Base-by-base conservation (phyloP, 2,113 vertebrate genomes). In the Pelecanus crispus region DNA sequence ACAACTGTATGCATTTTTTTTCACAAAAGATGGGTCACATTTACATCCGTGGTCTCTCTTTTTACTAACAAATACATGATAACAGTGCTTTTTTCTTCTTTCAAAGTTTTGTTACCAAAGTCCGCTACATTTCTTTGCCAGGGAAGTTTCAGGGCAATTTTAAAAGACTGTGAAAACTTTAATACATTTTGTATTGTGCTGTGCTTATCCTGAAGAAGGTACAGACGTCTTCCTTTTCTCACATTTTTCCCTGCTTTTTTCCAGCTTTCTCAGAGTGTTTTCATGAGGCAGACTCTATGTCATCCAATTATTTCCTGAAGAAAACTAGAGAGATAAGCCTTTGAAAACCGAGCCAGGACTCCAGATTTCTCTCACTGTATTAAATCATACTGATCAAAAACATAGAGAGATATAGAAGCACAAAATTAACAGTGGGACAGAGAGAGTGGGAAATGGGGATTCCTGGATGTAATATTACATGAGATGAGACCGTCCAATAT, bases 251-350 rank as follows among this genome's bases (percentile, higher is more conserved):
- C 38, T 78, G 42, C 59, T 78, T 62, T 55, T 90, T 91, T 82
- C 74, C 81, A 96, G 72, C 74, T 96, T 95, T 92, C 81, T 94
- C 89, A 90, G 66, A 56, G 71, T 77, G 55, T 94, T 96, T 94
- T 94, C 63, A 58, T 66, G 86, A 96, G 80, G 61, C 91, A 93
- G 91, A 84, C 92, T 96, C 32, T 86, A 89, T 94, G 95, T 97
- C 95, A 91, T 96, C 71, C 94, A 94, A 91, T 95, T 94, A 97
- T 93, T 94, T 97, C 92, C 85, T 95, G 91, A 91, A 85, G 71
- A 95, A 95, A 92, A 88, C 81, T 71, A 80, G 66, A 70, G 58
- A 95, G 92, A 95, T 95, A 92, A 95, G 84, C 22, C 73, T 95
- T 95, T 90, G 78, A 94, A 95, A 95, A 73, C 45, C 0, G 38